Conservation (phyloP, 2,797 vertebrate genomes). For the Protosalanx chinensis region DNA sequence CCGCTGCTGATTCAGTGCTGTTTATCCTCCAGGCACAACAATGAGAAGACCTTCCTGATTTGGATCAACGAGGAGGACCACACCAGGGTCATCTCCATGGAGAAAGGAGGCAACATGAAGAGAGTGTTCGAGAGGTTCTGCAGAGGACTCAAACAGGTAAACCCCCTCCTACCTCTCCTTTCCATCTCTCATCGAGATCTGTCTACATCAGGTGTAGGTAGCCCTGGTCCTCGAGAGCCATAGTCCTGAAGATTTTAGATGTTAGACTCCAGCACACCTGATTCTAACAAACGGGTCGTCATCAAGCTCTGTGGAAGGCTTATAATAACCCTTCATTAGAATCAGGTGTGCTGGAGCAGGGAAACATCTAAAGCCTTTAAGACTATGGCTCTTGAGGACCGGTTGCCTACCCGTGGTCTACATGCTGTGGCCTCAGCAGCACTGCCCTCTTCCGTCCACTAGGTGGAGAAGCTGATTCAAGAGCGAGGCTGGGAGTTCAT, state of each 20-base stretch:
- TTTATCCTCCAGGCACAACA: constrained; percentile 81
- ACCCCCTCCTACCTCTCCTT: neutral
- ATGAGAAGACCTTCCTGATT: constrained; percentile 92
- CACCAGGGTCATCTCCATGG: constrained; percentile 95
- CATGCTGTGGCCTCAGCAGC: no score
- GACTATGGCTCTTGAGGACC: no score
- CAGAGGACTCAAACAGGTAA: constrained; percentile 85
- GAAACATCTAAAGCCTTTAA: no score
- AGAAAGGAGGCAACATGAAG: constrained; percentile 97
- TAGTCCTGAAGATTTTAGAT: no score
- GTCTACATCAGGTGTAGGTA: neutral
- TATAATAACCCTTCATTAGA: no score
- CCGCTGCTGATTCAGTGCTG: neutral
- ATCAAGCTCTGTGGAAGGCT: no score
- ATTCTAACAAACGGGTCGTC: no score
- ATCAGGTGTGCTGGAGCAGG: no score
- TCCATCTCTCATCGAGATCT: no score
- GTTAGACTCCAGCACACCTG: no score
- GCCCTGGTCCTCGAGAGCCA: neutral
- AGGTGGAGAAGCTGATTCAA: constrained; percentile 91
- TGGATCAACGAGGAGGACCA: constrained; percentile 97
- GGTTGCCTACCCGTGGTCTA: no score
- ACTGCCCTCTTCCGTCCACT: neutral
- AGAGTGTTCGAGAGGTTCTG: constrained; percentile 94
- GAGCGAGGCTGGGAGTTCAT: constrained; percentile 95